A percentile compares a stretch with the other conserved stretches of the same genome.
Evolutionary conservation across 2,888 invertebrate species (phyloP).

Genomic region (Eristalis tenax): DNA sequence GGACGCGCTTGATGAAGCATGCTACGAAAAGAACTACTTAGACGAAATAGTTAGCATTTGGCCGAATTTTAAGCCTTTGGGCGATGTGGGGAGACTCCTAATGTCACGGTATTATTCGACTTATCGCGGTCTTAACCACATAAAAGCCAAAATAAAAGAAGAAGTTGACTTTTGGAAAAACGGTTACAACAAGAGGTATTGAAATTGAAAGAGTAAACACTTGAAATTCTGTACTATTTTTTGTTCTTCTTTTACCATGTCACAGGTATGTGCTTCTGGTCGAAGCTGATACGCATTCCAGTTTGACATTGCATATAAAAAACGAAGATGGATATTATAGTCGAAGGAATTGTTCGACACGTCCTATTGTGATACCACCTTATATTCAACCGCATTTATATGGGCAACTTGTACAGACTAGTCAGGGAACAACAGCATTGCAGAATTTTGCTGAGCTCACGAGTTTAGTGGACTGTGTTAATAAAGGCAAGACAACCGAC

Average conservation of each 20-base stretch:
- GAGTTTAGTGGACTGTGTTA: slow-evolving; percentile 77
- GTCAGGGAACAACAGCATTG: slow-evolving; percentile 81
- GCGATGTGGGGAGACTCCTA: slow-evolving; percentile 90
- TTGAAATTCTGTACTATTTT: background rate
- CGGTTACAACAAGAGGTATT: slow-evolving; percentile 86
- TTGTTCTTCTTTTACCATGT: background rate
- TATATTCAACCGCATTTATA: slow-evolving; percentile 88
- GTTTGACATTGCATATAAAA: slow-evolving; percentile 91
- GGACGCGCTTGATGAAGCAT: slow-evolving; percentile 94
- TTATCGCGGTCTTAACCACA: slow-evolving; percentile 86
- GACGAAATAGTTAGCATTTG: slow-evolving; percentile 89
- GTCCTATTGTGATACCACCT: slow-evolving; percentile 82
- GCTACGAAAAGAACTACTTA: slow-evolving; percentile 90
- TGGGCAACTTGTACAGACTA: slow-evolving; percentile 90
- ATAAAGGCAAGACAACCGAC: slow-evolving; percentile 83
- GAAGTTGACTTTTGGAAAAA: slow-evolving; percentile 91
- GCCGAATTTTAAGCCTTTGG: slow-evolving; percentile 86
- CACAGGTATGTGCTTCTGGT: slow-evolving; percentile 92
- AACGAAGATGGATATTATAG: slow-evolving; percentile 90
- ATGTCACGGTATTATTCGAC: slow-evolving; percentile 89
- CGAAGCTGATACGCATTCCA: slow-evolving; percentile 94
- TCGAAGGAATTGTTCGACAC: slow-evolving; percentile 85
- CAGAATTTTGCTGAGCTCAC: slow-evolving; percentile 78
- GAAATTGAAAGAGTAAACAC: background rate
- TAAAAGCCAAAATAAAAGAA: slow-evolving; percentile 85